These are phyloP conservation scores for Delphinapterus leucas DNA, from an alignment of 2,113 vertebrate genomes.

Conservation along the genomic window DNA sequence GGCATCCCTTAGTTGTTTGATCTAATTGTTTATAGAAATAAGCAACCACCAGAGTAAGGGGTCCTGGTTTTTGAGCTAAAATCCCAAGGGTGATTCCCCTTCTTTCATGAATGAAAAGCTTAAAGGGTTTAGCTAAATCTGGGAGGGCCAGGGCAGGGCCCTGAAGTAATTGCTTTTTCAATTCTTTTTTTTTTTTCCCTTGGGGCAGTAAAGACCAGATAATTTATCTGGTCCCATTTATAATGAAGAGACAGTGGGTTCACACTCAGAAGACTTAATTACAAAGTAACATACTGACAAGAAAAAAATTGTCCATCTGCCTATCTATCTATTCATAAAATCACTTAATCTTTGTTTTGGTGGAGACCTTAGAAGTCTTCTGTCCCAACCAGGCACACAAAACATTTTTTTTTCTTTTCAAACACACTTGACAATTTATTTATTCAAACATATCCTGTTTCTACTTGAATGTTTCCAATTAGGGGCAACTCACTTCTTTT, in stretches of 20 bases:
- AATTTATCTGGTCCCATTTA: slow-evolving; percentile 11
- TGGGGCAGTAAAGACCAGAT: background rate
- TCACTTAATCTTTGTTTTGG: slow-evolving; percentile 1
- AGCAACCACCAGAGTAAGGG: background rate
- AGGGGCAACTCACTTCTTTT: background rate
- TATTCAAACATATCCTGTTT: background rate
- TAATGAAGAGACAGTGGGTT: slow-evolving; percentile 5
- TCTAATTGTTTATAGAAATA: background rate
- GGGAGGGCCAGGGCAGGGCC: no score
- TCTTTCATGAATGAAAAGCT: no score
- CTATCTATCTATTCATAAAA: background rate
- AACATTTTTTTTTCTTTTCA: background rate
- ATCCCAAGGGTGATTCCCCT: no score
- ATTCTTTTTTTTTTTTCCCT: background rate
- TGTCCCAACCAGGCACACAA: background rate
- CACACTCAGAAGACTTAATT: background rate
- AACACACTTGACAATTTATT: background rate
- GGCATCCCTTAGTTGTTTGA: background rate
- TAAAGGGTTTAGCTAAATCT: no score
- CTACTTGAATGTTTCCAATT: slow-evolving; percentile 1
- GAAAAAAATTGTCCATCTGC: background rate
- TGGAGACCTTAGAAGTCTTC: background rate
- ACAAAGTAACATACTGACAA: background rate
- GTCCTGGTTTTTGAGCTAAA: background rate
- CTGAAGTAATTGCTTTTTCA: no score